phyloP scores from a whole-genome alignment of 2,113 vertebrate genomes.

The Sturnus vulgaris region DNA sequence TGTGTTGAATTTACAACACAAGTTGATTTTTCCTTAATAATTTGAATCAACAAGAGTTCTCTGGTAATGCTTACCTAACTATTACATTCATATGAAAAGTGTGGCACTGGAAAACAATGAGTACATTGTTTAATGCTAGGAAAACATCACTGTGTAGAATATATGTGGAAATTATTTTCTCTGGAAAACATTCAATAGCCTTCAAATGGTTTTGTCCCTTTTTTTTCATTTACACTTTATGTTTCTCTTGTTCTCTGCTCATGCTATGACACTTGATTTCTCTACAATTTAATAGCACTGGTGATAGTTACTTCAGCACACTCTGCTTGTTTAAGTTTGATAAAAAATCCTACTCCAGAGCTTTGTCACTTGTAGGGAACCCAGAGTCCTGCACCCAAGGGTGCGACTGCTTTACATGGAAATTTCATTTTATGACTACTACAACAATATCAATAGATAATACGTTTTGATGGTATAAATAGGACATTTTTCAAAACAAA shows the following conservation, averaged over 20 bases:
- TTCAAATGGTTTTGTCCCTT: background rate
- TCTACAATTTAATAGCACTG: background rate
- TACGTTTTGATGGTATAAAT: background rate
- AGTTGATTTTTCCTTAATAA: background rate
- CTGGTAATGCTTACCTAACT: background rate
- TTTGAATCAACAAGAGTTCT: background rate
- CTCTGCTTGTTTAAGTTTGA: background rate
- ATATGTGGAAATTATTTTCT: background rate
- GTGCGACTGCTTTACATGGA: rapidly evolving
- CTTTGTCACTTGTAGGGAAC: background rate
- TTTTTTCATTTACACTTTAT: background rate
- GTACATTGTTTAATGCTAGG: background rate
- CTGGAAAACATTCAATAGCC: background rate
- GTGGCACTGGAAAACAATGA: background rate
- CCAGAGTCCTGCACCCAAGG: background rate
- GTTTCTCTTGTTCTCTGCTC: background rate
- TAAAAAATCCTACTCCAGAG: background rate
- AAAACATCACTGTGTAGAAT: background rate
- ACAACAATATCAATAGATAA: background rate
- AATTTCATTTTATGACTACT: background rate
- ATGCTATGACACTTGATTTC: background rate
- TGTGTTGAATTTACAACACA: background rate
- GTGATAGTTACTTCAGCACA: background rate
- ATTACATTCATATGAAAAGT: background rate
- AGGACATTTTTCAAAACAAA: background rate